Conservation (phyloP, 2,888 invertebrate genomes). For the Lacanobia wlatinum region DNA sequence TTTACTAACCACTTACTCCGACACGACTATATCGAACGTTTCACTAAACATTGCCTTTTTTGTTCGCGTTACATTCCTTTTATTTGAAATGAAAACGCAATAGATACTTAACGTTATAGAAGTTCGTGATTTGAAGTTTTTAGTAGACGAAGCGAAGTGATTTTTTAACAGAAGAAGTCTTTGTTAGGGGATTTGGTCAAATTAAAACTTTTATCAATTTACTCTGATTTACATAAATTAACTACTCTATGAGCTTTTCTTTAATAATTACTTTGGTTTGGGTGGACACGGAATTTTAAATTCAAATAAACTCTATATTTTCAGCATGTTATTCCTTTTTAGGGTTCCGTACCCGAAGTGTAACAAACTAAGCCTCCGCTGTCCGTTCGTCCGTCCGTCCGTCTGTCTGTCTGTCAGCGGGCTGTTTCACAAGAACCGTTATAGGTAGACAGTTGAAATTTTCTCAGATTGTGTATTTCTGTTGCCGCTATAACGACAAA, state of each 20-base stretch:
- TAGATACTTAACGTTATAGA: conserved; percentile 7
- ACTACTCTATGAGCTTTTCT: too few relatives aligned
- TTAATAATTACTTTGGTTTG: too few relatives aligned
- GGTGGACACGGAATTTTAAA: not conserved
- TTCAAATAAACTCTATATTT: too few relatives aligned
- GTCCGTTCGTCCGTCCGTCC: too few relatives aligned
- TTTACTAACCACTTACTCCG: conserved; percentile 64
- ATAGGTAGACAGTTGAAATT: too few relatives aligned
- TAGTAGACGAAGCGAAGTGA: conserved; percentile 6
- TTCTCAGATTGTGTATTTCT: too few relatives aligned
- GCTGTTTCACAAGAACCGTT: too few relatives aligned
- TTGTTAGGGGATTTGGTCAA: not conserved
- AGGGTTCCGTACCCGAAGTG: too few relatives aligned
- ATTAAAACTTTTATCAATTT: not conserved
- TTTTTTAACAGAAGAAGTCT: conserved; percentile 28
- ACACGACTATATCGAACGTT: conserved; percentile 55
- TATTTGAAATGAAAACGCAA: conserved; percentile 38
- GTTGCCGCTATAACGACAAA: too few relatives aligned
- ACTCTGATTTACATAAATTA: not conserved
- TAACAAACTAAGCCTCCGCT: too few relatives aligned
- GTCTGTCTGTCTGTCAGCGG: too few relatives aligned
- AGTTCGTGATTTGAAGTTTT: conserved; percentile 21
- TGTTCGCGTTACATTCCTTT: conserved; percentile 26
- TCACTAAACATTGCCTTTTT: conserved; percentile 59
- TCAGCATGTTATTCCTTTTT: too few relatives aligned